Percentiles rank a stretch among this genome's conserved stretches.
Evolutionary conservation across 2,888 invertebrate species (phyloP).

Genomic region (Phyllotreta cruciferae): DNA sequence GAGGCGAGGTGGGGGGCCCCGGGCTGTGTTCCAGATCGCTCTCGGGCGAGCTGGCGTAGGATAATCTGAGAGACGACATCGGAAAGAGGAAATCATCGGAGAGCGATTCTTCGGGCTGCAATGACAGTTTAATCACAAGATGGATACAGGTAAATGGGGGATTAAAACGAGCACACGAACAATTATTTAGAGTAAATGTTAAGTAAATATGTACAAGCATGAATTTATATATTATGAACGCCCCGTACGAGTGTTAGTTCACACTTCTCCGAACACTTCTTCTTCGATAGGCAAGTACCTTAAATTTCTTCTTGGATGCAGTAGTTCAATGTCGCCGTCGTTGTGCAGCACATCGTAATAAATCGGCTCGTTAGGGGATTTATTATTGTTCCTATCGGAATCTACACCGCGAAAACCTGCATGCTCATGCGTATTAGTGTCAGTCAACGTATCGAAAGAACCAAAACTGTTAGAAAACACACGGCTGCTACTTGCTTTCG

Average conservation of each 20-base stretch:
- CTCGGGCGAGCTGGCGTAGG: conserved; percentile 95
- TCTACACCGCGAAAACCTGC: no score
- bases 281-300: conserved; percentile 46
- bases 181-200: conserved; percentile 12
- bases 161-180: not conserved
- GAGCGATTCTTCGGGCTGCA: conserved; percentile 93
- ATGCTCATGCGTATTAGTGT: conserved; percentile 21
- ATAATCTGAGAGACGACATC: conserved; percentile 93
- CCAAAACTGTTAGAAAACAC: conserved; percentile 30
- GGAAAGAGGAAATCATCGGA: conserved; percentile 99
- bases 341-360: conserved; percentile 41
- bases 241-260: conserved; percentile 21
- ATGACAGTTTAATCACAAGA: conserved; percentile 42
- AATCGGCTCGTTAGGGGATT: conserved; percentile 38
- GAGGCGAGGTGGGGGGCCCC: conserved; percentile 67
- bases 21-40: conserved; percentile 91
- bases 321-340: conserved; percentile 6
- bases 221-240: not conserved
- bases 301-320: conserved; percentile 29
- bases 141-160: conserved; percentile 18
- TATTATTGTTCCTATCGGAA: conserved; percentile 32
- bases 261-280: conserved; percentile 51
- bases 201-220: not conserved
- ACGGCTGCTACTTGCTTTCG: conserved; percentile 56
- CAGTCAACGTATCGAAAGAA: conserved; percentile 28